phyloP scores from a whole-genome alignment of 2,113 vertebrate genomes.

The Scophthalmus maximus region DNA sequence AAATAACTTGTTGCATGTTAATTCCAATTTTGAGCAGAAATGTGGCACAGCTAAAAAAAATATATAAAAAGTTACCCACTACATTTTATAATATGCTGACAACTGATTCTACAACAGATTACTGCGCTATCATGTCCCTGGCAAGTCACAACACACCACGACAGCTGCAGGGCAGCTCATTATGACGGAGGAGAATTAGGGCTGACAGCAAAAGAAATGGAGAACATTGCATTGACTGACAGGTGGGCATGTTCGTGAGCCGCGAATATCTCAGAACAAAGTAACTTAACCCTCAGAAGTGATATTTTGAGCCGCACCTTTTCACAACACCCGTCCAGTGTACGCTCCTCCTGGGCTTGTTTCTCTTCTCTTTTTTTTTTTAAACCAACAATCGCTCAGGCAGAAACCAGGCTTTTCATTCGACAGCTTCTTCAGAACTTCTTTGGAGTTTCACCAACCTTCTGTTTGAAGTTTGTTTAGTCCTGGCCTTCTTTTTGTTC shows the following conservation, averaged over 20 bases:
- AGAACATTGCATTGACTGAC: conserved; percentile 54
- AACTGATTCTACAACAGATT: conserved; percentile 13
- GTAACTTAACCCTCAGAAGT: conserved; percentile 58
- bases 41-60: conserved; percentile 1
- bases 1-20: not conserved
- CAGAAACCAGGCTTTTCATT: conserved; percentile 23
- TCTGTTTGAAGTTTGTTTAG: conserved; percentile 30
- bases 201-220: conserved; percentile 47
- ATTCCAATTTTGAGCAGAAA: not conserved
- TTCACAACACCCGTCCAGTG: conserved; percentile 33
- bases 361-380: not conserved
- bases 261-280: conserved; percentile 45
- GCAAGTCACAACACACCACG: conserved; percentile 45
- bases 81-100: conserved; percentile 17
- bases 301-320: conserved; percentile 48
- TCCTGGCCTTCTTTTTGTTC: not conserved
- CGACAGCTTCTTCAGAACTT: conserved; percentile 23
- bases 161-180: conserved; percentile 42
- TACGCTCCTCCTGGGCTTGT: conserved; percentile 43
- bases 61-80: no score
- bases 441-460: not conserved
- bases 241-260: conserved; percentile 42
- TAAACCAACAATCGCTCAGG: conserved; percentile 33
- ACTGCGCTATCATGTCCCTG: conserved; percentile 38
- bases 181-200: conserved; percentile 11